Conservation (phyloP, 2,888 invertebrate species). For the Eupithecia subfuscata region DNA sequence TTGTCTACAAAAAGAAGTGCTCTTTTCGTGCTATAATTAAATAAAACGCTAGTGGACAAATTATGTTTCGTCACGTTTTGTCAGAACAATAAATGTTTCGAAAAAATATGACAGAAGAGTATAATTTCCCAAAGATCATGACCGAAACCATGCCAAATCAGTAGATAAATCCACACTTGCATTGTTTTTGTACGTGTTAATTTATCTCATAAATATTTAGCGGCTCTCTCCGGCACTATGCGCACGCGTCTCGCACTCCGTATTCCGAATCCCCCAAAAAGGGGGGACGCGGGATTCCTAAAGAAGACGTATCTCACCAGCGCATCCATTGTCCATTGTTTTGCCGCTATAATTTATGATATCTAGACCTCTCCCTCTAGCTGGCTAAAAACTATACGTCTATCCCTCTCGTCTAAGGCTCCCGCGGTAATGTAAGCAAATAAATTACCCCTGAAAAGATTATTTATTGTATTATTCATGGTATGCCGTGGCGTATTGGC, state of each 20-base stretch:
- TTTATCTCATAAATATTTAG: constrained; percentile 1
- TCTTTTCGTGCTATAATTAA: background rate
- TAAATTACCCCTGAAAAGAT: constrained; percentile 81
- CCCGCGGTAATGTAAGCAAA: constrained; percentile 79
- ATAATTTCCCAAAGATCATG: background rate
- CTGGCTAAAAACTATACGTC: constrained; percentile 42
- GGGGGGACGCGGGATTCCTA: constrained; percentile 59
- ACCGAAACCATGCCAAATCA: background rate
- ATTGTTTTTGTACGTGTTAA: background rate
- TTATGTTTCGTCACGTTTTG: background rate
- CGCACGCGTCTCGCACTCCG: constrained; percentile 55
- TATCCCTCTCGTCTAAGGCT: constrained; percentile 67
- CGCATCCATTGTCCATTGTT: constrained; percentile 84
- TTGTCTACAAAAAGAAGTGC: background rate
- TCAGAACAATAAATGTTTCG: background rate
- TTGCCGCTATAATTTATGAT: constrained; percentile 83
- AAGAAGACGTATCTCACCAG: constrained; percentile 83
- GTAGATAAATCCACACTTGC: background rate
- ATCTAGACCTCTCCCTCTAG: constrained; percentile 67
- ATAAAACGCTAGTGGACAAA: background rate
- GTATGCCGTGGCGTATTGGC: constrained; percentile 79
- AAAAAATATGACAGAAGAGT: background rate
- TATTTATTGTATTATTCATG: constrained; percentile 84
- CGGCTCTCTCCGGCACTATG: constrained; percentile 42
- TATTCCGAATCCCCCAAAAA: constrained; percentile 48